Evolutionary conservation across 2,113 vertebrate species (phyloP), one percentile per base, ranked within the genome.

Genomic region (Sitta europaea): DNA sequence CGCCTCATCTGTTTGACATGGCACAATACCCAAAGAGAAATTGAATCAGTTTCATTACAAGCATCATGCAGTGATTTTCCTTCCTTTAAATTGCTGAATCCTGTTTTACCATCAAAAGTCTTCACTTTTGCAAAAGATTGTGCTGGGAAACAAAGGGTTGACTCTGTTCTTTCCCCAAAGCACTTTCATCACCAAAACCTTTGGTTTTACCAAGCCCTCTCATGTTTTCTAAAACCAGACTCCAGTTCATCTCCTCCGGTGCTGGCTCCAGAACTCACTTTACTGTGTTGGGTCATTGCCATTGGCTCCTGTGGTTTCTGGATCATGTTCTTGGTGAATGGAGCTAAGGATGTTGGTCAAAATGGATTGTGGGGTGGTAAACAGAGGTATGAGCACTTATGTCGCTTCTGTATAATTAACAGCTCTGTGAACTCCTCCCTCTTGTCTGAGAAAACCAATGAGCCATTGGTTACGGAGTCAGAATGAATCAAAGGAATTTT

Each of bases 401-500:
- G 15, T 47, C 42, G 53, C 12, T 47, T 86, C 43, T 82, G 42
- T 35, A 27, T 54, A 88, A 75, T 70, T 94, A 81, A 40, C 50
- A 43, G 22, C 17, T 81, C 54, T 65, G 10, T 17, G 5, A 48
- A 43, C 11, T 62, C 15, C 43, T 87, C 16, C 14, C 9, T 51
- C 85, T 74, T 55, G n/a, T 68, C n/a, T 82, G 19, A 82, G 67
- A 84, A 90, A 93, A 17, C 15, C 20, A n/a, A 22, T 1, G 1
- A 77, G 53, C 8, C 72, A 86, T 50, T 83, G 66, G 67, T 78
- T 40, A 79, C 0, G 1, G 36, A 68, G 29, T 65, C 22, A 47
- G 50, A 71, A 92, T 16, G 22, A 87, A 91, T 57, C 50, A 9
- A 76, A 51, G 12, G 33, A 86, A 67, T 76, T 94, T 95, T 92